Conservation (phyloP, 1,140 invertebrate genomes). For the Planococcus citri region DNA sequence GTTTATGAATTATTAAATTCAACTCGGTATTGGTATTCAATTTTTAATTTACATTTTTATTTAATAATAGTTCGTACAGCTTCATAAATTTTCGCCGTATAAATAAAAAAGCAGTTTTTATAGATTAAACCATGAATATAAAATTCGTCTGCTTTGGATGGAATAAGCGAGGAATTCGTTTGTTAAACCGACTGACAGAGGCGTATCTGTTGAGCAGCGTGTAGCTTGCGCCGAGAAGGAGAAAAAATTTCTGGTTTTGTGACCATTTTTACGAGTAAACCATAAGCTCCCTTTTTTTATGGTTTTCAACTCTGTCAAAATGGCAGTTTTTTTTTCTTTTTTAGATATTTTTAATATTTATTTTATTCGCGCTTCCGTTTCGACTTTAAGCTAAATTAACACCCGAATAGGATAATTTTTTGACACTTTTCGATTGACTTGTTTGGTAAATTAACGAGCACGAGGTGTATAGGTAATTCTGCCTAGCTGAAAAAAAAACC, state of each 20-base stretch:
- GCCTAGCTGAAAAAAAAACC: too few relatives aligned
- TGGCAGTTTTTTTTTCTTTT: neutral
- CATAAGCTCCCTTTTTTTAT: slow-evolving; percentile 3
- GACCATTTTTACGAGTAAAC: neutral
- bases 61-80: slow-evolving; percentile 2
- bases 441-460: too few relatives aligned
- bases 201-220: neutral
- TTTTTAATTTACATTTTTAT: slow-evolving; percentile 9
- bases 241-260: neutral
- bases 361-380: too few relatives aligned
- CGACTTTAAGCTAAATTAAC: too few relatives aligned
- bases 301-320: neutral
- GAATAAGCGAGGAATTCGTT: neutral
- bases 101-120: slow-evolving; percentile 8
- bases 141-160: neutral
- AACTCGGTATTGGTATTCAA: slow-evolving; percentile 5
- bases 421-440: too few relatives aligned
- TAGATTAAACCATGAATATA: slow-evolving; percentile 8
- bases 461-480: too few relatives aligned
- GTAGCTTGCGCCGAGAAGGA: neutral
- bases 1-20: slow-evolving; percentile 4
- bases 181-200: slow-evolving; percentile 6
- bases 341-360: neutral
- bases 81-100: slow-evolving; percentile 7
- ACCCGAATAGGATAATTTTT: too few relatives aligned